A percentile compares a stretch with the other conserved stretches of the same genome.
These are phyloP conservation scores for Chionoecetes opilio DNA, from an alignment of 1,140 invertebrate species.

Conservation along the genomic window DNA sequence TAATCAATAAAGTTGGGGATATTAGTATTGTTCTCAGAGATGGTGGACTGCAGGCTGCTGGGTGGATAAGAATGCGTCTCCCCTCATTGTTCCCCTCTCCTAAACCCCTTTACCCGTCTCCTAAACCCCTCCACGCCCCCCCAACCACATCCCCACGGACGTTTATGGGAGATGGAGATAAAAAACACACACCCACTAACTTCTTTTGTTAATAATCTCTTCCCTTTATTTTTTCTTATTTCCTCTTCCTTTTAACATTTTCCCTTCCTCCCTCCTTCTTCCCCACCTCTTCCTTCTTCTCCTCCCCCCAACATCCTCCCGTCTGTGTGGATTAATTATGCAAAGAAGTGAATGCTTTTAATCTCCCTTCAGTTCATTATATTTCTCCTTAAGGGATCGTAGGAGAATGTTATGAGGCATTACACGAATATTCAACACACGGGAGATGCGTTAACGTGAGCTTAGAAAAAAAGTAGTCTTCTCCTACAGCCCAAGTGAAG, in stretches of 20 bases:
- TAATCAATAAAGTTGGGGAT: background rate
- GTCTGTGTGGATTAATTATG: constrained; percentile 9
- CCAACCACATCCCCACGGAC: too few species aligned
- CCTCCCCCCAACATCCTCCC: background rate
- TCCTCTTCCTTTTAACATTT: too few species aligned
- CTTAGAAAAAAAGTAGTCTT: background rate
- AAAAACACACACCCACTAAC: too few species aligned
- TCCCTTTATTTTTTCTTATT: too few species aligned
- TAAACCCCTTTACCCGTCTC: background rate
- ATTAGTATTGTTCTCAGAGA: background rate
- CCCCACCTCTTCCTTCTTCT: too few species aligned
- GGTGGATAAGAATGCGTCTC: background rate
- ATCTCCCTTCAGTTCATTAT: constrained; percentile 29
- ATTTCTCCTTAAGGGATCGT: background rate
- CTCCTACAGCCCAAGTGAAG: background rate
- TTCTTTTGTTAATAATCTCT: too few species aligned
- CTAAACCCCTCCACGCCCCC: too few species aligned
- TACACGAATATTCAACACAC: background rate
- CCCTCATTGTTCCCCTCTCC: too few species aligned
- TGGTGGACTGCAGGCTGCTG: background rate
- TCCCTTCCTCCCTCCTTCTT: too few species aligned
- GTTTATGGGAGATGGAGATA: too few species aligned
- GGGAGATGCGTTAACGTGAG: background rate
- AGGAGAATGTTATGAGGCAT: background rate
- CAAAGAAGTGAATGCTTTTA: constrained; percentile 9